Base-by-base conservation (phyloP, 2,113 vertebrate genomes). In the Pelusios castaneus region DNA sequence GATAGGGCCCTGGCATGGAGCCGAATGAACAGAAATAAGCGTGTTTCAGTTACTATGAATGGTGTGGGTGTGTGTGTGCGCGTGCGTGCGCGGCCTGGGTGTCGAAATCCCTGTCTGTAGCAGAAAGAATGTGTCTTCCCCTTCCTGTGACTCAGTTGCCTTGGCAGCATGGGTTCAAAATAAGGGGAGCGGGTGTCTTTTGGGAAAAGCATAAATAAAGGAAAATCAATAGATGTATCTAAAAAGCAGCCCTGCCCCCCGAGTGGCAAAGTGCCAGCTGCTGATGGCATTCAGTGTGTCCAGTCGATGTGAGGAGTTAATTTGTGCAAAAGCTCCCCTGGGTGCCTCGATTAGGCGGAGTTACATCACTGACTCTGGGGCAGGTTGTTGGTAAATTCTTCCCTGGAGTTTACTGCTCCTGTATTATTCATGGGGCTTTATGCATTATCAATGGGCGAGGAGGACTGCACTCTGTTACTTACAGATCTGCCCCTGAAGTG, bases 351-450 rank as follows among this genome's bases (percentile, higher is more conserved):
- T 97, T 94, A 96, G 96, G 95, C 80, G 5, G 0, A 34, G 60
- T 94, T 92, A 84, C 94, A 79, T 87, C 43, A 41, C 77, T 88
- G 95, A 82, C 70, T 89, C 56, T 86, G 95, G 97, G 96, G 90
- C 90, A 97, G 94, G 95, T 88, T 49, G 14, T 91, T 94, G 96
- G 93, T 84, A 92, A 90, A 94, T 93, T 97, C 90, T 89, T 88
- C 92, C 83, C 92, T 84, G 80, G 63, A 95, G 91, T 94, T 13
- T 3, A 11, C 63, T 89, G 95, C 93, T 96, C 45, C 93, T 98
- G 51, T 89, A 89, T 98, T 97, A 97, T 98, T 98, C 92, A 98
- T 91, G 81, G n/a, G 2, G 54, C 80, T 14, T 87, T 87, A 93
- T 97, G 91, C 96, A 97, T 98, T 98, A 97, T 84, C 95, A 89